Base-by-base conservation (phyloP, 1,140 invertebrate species). In the Zaprionus nigranus region DNA sequence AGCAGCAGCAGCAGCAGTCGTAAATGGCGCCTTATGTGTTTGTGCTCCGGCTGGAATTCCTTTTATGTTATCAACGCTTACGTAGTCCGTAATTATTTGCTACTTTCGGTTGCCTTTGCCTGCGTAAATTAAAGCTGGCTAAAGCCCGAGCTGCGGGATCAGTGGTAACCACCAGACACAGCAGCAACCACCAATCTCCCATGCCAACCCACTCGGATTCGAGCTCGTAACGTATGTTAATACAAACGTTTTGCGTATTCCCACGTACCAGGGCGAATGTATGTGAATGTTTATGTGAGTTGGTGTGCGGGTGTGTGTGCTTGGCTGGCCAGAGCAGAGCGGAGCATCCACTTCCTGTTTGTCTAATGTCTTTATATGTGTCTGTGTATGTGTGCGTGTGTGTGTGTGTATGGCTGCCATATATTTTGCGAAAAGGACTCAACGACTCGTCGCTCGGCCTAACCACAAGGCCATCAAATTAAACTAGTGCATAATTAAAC, bases 401-500 rank as follows among this genome's bases (percentile, higher is more conserved):
- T n/a, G n/a, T n/a, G n/a, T n/a, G n/a, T n/a, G n/a, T n/a, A n/a
- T n/a, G n/a, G n/a, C 56, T 40, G 66, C 24, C 70, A 75, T 63
- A 70, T 75, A 68, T 71, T 66, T 49, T 57, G 54, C 57, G 57
- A 70, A 71, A 75, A 64, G 67, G 73, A 75, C 67, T 69, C 64
- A 38, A 59, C 43, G n/a, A 51, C 51, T n/a, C 17, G 20, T 43
- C 34, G n/a, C 40, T 28, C 71, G 64, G 76, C 80, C 68, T 54
- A 79, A 77, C 90, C 90, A 56, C 90, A 91, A 77, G 85, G 74
- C 82, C 82, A 91, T 91, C 82, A 91, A 91, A 91, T 91, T 85
- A 90, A 91, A 91, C 84, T 91, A 91, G 90, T 91, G 82, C 90
- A 91, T 91, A 91, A 91, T 91, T 91, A 91, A 91, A 91, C 90